Percentiles rank a stretch among this genome's conserved stretches.
Conservation (phyloP, 2,888 invertebrate genomes). For the Caenorhabditis sp. region DNA sequence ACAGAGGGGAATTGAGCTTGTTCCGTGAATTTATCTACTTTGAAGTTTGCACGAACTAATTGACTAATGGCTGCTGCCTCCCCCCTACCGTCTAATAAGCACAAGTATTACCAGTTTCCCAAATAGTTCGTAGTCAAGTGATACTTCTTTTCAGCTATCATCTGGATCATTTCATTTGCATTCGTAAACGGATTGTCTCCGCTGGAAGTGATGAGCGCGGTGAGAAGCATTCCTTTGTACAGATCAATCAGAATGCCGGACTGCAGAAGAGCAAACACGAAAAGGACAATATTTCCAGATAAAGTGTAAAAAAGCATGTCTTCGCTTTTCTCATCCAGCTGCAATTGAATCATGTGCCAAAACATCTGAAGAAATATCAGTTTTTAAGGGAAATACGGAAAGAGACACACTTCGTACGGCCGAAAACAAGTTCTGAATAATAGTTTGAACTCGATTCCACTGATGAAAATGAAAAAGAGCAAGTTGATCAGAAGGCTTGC, state of each 20-base stretch:
- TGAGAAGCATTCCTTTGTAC: slow-evolving; percentile 60
- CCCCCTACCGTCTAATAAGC: too few relatives aligned
- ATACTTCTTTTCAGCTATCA: slow-evolving; percentile 62
- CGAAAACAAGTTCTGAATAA: slow-evolving; percentile 55
- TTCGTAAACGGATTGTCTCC: slow-evolving; percentile 62
- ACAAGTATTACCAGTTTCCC: slow-evolving; percentile 64
- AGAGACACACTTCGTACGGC: slow-evolving; percentile 60
- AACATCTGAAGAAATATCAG: slow-evolving; percentile 68
- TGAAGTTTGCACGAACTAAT: too few relatives aligned
- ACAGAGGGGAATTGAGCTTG: too few relatives aligned
- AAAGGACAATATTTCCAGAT: slow-evolving; percentile 60
- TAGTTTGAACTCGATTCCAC: slow-evolving; percentile 62
- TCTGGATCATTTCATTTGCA: slow-evolving; percentile 60
- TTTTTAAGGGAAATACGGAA: too few relatives aligned
- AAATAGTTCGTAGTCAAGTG: slow-evolving; percentile 66
- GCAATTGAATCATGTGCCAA: slow-evolving; percentile 70
- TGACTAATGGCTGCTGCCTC: too few relatives aligned
- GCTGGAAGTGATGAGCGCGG: slow-evolving; percentile 60
- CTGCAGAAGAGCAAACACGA: slow-evolving; percentile 64
- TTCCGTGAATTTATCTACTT: too few relatives aligned
- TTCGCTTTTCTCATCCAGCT: slow-evolving; percentile 69
- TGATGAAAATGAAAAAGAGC: slow-evolving; percentile 55
- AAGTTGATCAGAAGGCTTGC: slow-evolving; percentile 53
- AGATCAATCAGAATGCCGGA: slow-evolving; percentile 60
- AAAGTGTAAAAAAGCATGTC: slow-evolving; percentile 60